Evolutionary conservation across 2,888 invertebrate species (phyloP), one percentile per base, ranked within the genome.

Genomic region (Phyto melanocephala): DNA sequence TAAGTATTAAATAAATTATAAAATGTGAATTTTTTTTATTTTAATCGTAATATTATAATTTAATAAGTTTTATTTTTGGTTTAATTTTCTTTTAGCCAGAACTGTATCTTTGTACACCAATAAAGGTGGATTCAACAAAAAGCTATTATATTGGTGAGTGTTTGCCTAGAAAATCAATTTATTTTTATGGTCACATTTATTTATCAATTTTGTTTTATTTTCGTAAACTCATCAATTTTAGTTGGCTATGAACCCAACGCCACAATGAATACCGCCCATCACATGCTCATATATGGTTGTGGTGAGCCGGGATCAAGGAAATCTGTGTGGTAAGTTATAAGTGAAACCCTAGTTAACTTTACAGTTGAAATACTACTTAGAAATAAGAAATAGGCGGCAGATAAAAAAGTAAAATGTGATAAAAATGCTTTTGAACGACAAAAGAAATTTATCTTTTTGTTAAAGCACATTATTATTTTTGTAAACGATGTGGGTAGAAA

Each of bases 191-290:
- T 35, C n/a, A 24, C 24, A 17, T 35, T 24, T n/a, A 40, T 17
- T n/a, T 40, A 37, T 40, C 45, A 40, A 67, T 58, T 17, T 28
- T 50, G 1, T 47, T 40, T 45, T n/a, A 20, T 60, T 28, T 28
- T 54, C 22, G 8, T 13, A n/a, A 24, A 24, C 11, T 40, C 37
- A 28, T 63, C 17, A 13, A 52, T 33, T 28, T 22, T 91, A 96
- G 97, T 96, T 87, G 97, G 97, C 54, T 99, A 98, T 90, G 94
- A 96, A 90, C 98, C 98, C 1, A 96, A 98, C 88, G 97, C 97
- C 1, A 95, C 96, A 11, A 96, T 96, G 95, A 93, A 95, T 88
- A 96, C 95, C 4, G 97, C 97, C 10, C 98, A 98, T 92, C 98
- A 98, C 90, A 98, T 98, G 94, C 92, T 98, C 62, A 91, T 98